Base-by-base conservation (phyloP, 2,888 invertebrate species). In the Epistrophe eligans region DNA sequence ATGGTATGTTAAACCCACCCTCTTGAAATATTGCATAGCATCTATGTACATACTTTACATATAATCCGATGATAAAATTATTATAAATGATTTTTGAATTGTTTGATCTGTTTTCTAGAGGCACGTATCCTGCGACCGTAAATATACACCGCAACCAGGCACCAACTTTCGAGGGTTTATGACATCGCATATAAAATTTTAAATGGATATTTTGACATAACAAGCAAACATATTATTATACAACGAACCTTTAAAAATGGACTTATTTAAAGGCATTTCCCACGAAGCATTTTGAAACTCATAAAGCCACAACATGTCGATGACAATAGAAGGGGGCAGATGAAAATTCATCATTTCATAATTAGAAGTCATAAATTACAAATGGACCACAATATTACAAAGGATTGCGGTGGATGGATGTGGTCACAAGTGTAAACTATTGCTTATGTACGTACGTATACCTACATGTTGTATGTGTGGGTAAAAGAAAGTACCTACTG, bases 371-470 rank as follows among this genome's bases (percentile, higher is more conserved):
- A 85, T 88, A 88, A 88, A 88, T 88, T 84, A 84, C 84, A 88
- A 84, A 72, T 88, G 73, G 73, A 74, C 85, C 80, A 81, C 83
- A 62, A 24, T 70, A 74, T 88, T 81, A 80, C 85, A 79, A 80
- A 88, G 89, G 88, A 82, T 88, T 82, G 67, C 35, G 52, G 87
- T 77, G 73, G 77, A 55, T 66, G 64, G 62, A 79, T 88, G 83
- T 89, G 90, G 90, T 90, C 90, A 90, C 90, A 90, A 90, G 90
- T 90, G 90, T 89, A 82, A 90, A 90, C 90, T 90, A 90, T 90
- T 89, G 90, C 88, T 62, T n/a, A n/a, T n/a, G n/a, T n/a, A n/a
- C n/a, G n/a, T n/a, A n/a, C n/a, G n/a, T n/a, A n/a, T n/a, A n/a
- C n/a, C 1, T 52, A 28, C 9, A 48, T 17, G n/a, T 17, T 45